Evolutionary conservation across 2,113 vertebrate species (phyloP), one percentile per base, ranked within the genome.

Genomic region (Saimiri boliviensis): DNA sequence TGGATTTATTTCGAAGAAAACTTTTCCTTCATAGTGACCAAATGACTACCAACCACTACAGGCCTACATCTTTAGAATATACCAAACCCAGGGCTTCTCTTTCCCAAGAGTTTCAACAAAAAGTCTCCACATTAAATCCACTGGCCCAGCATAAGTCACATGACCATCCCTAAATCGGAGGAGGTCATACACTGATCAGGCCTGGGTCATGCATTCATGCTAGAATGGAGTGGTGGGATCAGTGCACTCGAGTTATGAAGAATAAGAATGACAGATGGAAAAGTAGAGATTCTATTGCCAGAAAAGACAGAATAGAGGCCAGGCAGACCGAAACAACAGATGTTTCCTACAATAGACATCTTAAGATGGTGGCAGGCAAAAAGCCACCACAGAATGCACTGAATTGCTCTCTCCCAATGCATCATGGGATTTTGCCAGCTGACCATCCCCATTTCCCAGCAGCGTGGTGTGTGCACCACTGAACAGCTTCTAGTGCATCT

Each of bases 401-500:
- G 49, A 91, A 63, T 37, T 49, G 91, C 88, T 94, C 76, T 89
- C 77, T 94, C 35, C 81, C 21, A 17, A 76, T 3, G 27, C 47
- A 49, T 73, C 92, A 54, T 11, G 35, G 45, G 85, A 87, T 71
- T 86, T 37, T 63, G 40, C 90, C 90, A 96, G 87, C 73, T 92
- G 92, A 96, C 91, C 96, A 87, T 91, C 70, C 73, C 56, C 47
- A 35, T n/a, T 82, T 92, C 96, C 94, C 96, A 93, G 84, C 19
- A 2, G 88, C 85, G 37, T 86, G 74, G 87, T 37, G 47, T 58
- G 37, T 73, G 66, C 25, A 77, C 81, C 86, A 86, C 1, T 94
- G 80, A 93, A 96, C 52, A 93, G 82, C 42, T 82, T 84, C 37
- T 70, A 77, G 70, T 90, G 84, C 27, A 13, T 94, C 1, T 94